Percentiles rank a stretch among this genome's conserved stretches.
These are phyloP conservation scores for Pipistrellus pygmaeus DNA, from an alignment of 2,797 vertebrate genomes.

Conservation along the genomic window DNA sequence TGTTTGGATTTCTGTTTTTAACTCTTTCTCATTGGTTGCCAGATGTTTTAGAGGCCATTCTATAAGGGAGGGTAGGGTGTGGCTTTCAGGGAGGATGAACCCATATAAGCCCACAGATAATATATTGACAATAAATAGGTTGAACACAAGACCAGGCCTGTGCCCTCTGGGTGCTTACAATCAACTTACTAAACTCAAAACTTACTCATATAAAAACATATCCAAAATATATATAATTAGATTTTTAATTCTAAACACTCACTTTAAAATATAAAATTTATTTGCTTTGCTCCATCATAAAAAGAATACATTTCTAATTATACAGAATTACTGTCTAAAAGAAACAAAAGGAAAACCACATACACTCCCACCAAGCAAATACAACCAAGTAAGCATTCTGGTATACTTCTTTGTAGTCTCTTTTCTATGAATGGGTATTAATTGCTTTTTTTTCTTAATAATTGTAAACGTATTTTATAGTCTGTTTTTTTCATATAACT, in stretches of 20 bases:
- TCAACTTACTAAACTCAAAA: constrained; percentile 56
- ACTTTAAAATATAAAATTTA: constrained; percentile 58
- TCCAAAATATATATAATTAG: constrained; percentile 1
- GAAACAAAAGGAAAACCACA: not conserved
- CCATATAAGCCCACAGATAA: not conserved
- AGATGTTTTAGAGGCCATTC: constrained; percentile 18
- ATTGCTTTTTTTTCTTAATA: constrained; percentile 30
- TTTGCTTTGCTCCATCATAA: constrained; percentile 44
- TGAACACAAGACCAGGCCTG: not conserved
- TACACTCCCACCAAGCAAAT: not conserved
- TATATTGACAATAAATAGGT: not conserved
- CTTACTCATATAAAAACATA: constrained; percentile 15
- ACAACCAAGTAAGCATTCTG: constrained; percentile 38
- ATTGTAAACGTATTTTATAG: constrained; percentile 40
- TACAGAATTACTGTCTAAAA: constrained; percentile 51
- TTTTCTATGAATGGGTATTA: not conserved
- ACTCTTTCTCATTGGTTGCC: constrained; percentile 10
- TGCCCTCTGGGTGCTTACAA: not conserved
- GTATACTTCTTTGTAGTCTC: not conserved
- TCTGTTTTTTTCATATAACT: constrained; percentile 35
- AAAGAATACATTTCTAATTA: constrained; percentile 54
- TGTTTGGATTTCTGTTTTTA: constrained; percentile 49
- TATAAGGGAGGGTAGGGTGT: not conserved
- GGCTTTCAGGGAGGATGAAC: not conserved
- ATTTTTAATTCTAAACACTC: constrained; percentile 23